phyloP scores from a whole-genome alignment of 2,113 vertebrate species.

The Erythrocercus mccallii region DNA sequence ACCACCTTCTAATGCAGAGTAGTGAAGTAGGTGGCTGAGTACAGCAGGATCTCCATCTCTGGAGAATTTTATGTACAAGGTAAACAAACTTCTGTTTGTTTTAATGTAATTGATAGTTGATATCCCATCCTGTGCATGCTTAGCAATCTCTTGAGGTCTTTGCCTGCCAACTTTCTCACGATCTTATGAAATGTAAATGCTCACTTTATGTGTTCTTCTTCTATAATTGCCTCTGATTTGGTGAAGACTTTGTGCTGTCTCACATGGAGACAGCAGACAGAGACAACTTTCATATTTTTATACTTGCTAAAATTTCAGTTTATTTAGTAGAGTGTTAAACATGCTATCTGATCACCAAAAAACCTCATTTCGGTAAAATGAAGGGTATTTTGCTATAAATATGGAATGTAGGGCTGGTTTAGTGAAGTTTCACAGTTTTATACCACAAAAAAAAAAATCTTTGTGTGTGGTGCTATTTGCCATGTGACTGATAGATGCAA shows the following conservation, averaged over 20 bases:
- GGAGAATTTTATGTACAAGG: neutral
- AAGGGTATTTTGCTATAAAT: neutral
- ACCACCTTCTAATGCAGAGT: neutral
- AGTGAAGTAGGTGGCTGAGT: neutral
- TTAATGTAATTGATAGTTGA: neutral
- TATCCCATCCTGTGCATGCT: neutral
- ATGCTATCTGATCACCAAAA: fast-evolving
- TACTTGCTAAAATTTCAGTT: neutral
- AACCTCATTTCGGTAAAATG: neutral
- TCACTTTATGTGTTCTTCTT: neutral
- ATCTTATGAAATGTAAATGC: neutral
- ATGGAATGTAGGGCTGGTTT: neutral
- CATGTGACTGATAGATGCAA: neutral
- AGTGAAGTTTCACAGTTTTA: neutral
- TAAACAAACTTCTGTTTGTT: neutral
- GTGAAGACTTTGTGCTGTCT: neutral
- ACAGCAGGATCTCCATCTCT: neutral
- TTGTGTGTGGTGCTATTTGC: neutral
- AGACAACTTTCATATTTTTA: neutral
- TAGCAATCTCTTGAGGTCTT: neutral
- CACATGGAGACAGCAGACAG: neutral
- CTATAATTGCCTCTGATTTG: neutral
- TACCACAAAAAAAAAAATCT: neutral
- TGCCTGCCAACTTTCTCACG: neutral
- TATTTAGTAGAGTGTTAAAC: neutral